Percentiles rank a stretch among this genome's conserved stretches.
Conservation (phyloP, 2,113 vertebrate genomes). For the Hyla sarda region DNA sequence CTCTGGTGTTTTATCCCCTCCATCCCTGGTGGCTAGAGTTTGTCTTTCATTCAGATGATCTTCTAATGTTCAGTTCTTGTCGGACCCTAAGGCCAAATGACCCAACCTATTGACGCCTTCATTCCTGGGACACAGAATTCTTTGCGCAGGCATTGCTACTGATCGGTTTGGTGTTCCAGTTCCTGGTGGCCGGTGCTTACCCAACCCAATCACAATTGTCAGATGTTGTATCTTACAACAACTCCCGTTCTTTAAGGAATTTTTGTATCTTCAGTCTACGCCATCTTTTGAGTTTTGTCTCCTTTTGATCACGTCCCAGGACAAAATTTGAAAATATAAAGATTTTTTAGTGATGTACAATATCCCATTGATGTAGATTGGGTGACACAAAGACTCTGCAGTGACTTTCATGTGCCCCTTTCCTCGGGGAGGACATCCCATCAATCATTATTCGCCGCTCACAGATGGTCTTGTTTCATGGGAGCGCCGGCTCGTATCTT, state of each 20-base stretch:
- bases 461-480: slow-evolving; percentile 20
- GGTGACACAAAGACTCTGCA: not conserved
- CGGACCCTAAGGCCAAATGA: too few species aligned
- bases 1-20: too few species aligned
- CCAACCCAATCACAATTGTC: too few species aligned
- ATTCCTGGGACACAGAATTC: too few species aligned
- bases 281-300: not conserved
- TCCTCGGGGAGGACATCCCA: not conserved
- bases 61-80: too few species aligned
- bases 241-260: too few species aligned
- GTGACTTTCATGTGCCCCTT: not conserved
- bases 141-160: too few species aligned
- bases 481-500: not conserved
- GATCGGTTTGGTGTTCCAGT: too few species aligned
- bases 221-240: not conserved
- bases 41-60: too few species aligned
- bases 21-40: too few species aligned
- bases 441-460: slow-evolving; percentile 1
- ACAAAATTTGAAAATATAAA: not conserved
- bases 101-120: too few species aligned
- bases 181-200: too few species aligned
- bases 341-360: not conserved
- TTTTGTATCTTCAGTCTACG: not conserved
- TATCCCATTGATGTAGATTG: not conserved
- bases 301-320: not conserved